Conservation (phyloP, 2,113 vertebrate genomes). For the Odontesthes bonariensis region DNA sequence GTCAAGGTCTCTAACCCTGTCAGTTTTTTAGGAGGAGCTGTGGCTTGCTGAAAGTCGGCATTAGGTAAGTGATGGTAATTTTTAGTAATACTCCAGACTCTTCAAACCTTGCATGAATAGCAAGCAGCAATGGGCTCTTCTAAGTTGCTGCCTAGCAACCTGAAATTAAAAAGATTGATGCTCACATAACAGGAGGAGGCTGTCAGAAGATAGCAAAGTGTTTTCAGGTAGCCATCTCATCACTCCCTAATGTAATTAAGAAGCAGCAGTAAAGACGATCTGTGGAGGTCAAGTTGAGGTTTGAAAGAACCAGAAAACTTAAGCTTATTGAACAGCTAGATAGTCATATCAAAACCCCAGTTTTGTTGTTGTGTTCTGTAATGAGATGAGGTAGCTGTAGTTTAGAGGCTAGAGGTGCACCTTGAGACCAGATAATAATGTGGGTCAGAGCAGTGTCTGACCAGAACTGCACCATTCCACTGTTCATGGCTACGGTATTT, state of each 20-base stretch:
- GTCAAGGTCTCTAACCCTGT: too few species aligned
- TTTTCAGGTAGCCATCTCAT: conserved; percentile 3
- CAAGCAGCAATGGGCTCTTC: neutral
- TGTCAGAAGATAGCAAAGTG: neutral
- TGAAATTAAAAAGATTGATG: neutral
- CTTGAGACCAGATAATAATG: neutral
- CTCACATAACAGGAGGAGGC: neutral
- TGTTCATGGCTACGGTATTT: neutral
- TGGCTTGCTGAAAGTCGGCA: neutral
- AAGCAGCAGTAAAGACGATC: neutral
- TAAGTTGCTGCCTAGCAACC: neutral
- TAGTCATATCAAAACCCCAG: neutral
- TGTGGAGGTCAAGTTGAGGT: neutral
- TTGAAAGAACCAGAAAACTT: neutral
- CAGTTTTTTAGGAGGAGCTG: too few species aligned
- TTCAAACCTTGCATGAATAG: neutral
- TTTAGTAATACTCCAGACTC: neutral
- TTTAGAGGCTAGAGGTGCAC: neutral
- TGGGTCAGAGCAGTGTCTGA: neutral
- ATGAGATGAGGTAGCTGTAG: too few species aligned
- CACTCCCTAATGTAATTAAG: neutral
- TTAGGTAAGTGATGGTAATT: neutral
- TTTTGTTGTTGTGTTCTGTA: too few species aligned
- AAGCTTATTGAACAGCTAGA: neutral
- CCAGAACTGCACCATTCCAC: neutral